These are phyloP conservation scores for Myotis davidii DNA, from an alignment of 2,113 vertebrate species.

Conservation along the genomic window DNA sequence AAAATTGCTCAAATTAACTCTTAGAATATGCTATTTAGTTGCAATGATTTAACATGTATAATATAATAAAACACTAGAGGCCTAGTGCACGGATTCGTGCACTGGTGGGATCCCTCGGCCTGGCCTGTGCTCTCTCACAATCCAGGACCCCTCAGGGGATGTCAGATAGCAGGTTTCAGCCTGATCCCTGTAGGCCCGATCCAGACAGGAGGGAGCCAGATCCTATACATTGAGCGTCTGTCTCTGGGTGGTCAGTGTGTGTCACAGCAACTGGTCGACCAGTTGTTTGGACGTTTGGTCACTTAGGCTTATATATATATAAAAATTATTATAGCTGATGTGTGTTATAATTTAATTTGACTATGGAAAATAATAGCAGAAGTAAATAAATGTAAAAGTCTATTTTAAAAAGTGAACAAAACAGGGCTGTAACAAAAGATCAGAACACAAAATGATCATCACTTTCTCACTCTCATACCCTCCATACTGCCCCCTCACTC, in stretches of 20 bases:
- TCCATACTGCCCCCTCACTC: fast-evolving
- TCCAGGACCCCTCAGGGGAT: too few relatives aligned
- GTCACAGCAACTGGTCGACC: too few relatives aligned
- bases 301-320: too few relatives aligned
- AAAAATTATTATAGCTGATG: neutral
- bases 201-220: too few relatives aligned
- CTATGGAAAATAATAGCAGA: neutral
- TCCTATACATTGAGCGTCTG: too few relatives aligned
- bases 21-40: neutral
- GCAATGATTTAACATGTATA: neutral
- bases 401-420: neutral
- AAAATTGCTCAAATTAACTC: neutral
- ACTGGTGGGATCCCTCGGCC: too few relatives aligned
- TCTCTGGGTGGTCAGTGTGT: too few relatives aligned
- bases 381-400: neutral
- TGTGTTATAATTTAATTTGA: neutral
- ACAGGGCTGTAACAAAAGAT: neutral
- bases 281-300: too few relatives aligned
- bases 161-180: too few relatives aligned
- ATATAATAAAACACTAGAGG: neutral
- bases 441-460: neutral
- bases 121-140: too few relatives aligned
- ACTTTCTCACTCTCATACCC: neutral
- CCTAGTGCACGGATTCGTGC: too few relatives aligned
- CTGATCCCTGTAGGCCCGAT: too few relatives aligned